phyloP scores from a whole-genome alignment of 2,888 invertebrate species.

The Psococerastis gibbosa region DNA sequence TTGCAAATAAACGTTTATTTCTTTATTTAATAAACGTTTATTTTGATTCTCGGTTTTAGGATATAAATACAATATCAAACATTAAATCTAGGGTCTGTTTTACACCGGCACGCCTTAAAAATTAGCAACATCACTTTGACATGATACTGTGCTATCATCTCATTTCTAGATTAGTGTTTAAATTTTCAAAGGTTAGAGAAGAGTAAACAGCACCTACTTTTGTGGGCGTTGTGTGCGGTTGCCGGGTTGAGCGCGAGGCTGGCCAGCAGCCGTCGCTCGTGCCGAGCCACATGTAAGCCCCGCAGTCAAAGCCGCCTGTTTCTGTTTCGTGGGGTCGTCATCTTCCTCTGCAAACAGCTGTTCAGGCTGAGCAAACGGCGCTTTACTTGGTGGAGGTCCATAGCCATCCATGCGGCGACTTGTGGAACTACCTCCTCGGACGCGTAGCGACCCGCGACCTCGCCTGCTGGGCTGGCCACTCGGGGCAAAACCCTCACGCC shows the following conservation, averaged over 20 bases:
- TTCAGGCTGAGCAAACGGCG: slow-evolving; percentile 39
- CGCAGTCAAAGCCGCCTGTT: slow-evolving; percentile 44
- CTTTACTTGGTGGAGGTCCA: slow-evolving; percentile 62
- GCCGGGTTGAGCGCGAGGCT: slow-evolving; percentile 17
- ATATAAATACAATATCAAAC: too few species aligned
- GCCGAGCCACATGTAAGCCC: slow-evolving; percentile 35
- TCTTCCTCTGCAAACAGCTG: slow-evolving; percentile 15
- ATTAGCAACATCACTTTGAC: too few species aligned
- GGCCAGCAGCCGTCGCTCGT: slow-evolving; percentile 16
- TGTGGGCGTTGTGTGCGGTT: slow-evolving; percentile 13
- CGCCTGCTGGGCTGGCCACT: slow-evolving; percentile 77
- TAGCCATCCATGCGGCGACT: slow-evolving; percentile 51
- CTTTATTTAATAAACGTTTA: too few species aligned
- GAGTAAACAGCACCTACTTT: slow-evolving; percentile 21
- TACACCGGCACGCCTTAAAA: too few species aligned
- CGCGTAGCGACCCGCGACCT: slow-evolving; percentile 42
- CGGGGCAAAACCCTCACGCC: slow-evolving; percentile 54
- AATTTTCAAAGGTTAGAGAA: too few species aligned
- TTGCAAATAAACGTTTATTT: too few species aligned
- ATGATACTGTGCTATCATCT: too few species aligned
- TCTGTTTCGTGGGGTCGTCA: slow-evolving; percentile 46
- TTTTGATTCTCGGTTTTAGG: too few species aligned
- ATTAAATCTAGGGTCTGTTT: too few species aligned
- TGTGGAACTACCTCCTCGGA: slow-evolving; percentile 25
- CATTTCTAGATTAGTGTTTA: too few species aligned